Evolutionary conservation across 1,140 invertebrate species (phyloP).

Genomic region (Euborellia annulipes): DNA sequence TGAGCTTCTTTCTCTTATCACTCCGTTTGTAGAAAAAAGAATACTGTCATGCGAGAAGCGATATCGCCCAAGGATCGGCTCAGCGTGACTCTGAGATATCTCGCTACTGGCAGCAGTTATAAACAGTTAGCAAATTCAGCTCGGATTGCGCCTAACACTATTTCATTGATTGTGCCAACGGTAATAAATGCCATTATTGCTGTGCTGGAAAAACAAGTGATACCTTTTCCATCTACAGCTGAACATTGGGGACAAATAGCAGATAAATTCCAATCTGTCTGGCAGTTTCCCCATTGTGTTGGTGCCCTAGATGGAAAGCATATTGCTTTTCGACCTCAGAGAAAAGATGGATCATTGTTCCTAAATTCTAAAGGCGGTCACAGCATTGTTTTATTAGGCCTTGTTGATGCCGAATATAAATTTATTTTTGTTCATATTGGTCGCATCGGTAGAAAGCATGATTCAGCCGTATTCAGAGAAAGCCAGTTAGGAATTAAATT

Average conservation of each 20-base stretch:
- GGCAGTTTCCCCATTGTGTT: slow-evolving; percentile 25
- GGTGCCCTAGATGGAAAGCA: slow-evolving; percentile 28
- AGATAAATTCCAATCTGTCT: slow-evolving; percentile 1
- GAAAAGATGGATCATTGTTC: slow-evolving; percentile 21
- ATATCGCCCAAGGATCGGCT: not conserved
- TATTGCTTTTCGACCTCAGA: slow-evolving; percentile 24
- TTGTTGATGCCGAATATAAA: slow-evolving; percentile 26
- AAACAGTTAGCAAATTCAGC: not conserved
- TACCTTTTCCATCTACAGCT: not conserved
- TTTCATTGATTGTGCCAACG: not conserved
- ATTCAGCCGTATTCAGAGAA: slow-evolving; percentile 24
- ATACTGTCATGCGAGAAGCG: no score
- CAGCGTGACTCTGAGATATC: not conserved
- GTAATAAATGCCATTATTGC: not conserved
- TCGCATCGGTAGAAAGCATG: slow-evolving; percentile 22
- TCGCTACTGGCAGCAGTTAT: not conserved
- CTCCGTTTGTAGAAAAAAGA: no score
- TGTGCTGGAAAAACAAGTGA: not conserved
- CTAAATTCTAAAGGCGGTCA: slow-evolving; percentile 28
- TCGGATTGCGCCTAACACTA: not conserved
- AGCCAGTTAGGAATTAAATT: slow-evolving; percentile 13
- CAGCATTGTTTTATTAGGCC: slow-evolving; percentile 26
- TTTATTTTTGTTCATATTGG: slow-evolving; percentile 28
- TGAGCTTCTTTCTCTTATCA: no score
- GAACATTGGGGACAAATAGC: not conserved